Percentiles rank a stretch among this genome's conserved stretches.
These are phyloP conservation scores for Bradynema listronoti DNA, from an alignment of 1,140 invertebrate species.

Conservation along the genomic window DNA sequence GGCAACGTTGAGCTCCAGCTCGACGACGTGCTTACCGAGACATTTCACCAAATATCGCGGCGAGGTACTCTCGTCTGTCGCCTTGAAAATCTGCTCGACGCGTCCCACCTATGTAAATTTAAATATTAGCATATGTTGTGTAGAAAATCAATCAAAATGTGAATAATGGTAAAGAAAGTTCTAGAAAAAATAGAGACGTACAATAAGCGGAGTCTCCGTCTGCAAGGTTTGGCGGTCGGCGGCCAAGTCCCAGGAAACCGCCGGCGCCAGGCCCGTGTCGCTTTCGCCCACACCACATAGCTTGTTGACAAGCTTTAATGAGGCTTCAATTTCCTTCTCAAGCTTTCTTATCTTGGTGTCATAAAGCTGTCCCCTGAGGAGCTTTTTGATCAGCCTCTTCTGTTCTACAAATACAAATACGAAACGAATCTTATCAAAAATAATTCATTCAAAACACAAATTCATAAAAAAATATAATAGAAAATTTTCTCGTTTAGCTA, in stretches of 20 bases:
- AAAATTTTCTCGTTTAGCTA: too few relatives aligned
- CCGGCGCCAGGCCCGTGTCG: slow-evolving; percentile 81
- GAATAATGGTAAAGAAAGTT: too few relatives aligned
- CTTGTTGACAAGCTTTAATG: slow-evolving; percentile 94
- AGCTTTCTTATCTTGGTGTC: too few relatives aligned
- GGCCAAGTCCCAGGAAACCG: slow-evolving; percentile 95
- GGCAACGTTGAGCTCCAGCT: slow-evolving; percentile 93
- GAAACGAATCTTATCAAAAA: too few relatives aligned
- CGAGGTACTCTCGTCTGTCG: slow-evolving; percentile 91
- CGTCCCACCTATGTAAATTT: slow-evolving; percentile 64
- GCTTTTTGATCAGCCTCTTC: too few relatives aligned
- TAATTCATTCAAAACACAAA: too few relatives aligned
- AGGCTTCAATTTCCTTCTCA: slow-evolving; percentile 89
- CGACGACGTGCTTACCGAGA: slow-evolving; percentile 99
- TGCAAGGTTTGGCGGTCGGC: slow-evolving; percentile 97
- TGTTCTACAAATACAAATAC: too few relatives aligned
- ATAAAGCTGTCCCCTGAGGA: too few relatives aligned
- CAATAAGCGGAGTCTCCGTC: slow-evolving; percentile 89
- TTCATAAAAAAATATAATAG: too few relatives aligned
- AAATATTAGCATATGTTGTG: too few relatives aligned
- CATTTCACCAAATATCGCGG: slow-evolving; percentile 99
- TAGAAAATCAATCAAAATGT: too few relatives aligned
- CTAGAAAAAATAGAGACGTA: too few relatives aligned
- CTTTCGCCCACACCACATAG: slow-evolving; percentile 71
- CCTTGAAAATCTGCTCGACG: slow-evolving; percentile 65